phyloP scores from a whole-genome alignment of 2,113 vertebrate genomes.

The Indicator indicator region DNA sequence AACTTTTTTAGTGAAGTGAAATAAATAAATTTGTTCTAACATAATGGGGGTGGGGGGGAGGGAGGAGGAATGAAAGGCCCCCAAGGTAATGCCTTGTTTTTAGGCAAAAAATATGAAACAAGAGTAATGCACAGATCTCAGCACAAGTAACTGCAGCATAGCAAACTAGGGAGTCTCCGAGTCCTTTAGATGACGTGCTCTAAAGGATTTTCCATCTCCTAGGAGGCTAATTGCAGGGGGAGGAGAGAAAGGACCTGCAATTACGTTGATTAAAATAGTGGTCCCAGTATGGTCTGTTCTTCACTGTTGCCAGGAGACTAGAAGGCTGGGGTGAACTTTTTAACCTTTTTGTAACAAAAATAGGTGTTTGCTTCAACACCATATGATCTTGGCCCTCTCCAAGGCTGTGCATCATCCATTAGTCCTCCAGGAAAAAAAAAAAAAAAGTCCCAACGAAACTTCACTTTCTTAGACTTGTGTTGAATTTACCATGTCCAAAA shows the following conservation, averaged over 20 bases:
- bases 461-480: not conserved
- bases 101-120: not conserved
- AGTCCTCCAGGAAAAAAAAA: not conserved
- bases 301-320: slow-evolving; percentile 58
- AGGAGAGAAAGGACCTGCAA: slow-evolving; percentile 48
- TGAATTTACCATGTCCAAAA: not conserved
- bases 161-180: not conserved
- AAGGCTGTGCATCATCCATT: not conserved
- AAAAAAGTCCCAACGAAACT: not conserved
- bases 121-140: not conserved
- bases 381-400: not conserved
- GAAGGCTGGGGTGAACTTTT: slow-evolving; percentile 9
- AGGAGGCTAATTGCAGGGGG: slow-evolving; percentile 28
- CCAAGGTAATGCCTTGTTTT: not conserved
- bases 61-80: rapidly evolving
- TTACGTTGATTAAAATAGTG: slow-evolving; percentile 61
- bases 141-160: not conserved
- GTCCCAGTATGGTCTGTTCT: slow-evolving; percentile 45
- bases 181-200: not conserved
- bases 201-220: slow-evolving; percentile 26
- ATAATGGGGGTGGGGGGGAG: rapidly evolving
- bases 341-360: slow-evolving; percentile 43
- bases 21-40: not conserved
- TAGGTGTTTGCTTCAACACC: slow-evolving; percentile 5
- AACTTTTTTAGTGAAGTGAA: not conserved